Conservation (phyloP, 2,113 vertebrate genomes). For the Rousettus leschenaultii region DNA sequence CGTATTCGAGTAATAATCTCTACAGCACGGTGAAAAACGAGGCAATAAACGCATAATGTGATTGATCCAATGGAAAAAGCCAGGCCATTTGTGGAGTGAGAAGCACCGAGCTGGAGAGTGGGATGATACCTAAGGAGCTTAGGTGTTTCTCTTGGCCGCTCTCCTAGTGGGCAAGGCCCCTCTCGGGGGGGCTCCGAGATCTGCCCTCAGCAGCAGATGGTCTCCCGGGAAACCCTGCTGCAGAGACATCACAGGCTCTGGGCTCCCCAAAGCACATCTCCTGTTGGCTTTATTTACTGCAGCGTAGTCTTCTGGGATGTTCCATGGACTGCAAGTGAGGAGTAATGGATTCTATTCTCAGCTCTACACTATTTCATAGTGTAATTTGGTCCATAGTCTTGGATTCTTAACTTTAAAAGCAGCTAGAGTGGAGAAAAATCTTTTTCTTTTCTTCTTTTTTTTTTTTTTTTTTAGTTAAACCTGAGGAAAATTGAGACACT, state of each 20-base stretch:
- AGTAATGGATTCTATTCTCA: not conserved
- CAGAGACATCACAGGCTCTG: not conserved
- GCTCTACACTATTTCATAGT: not conserved
- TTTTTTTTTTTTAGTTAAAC: not conserved
- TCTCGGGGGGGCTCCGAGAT: not conserved
- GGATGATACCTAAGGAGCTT: conserved; percentile 17
- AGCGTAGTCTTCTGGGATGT: not conserved
- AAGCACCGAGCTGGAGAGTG: conserved; percentile 31
- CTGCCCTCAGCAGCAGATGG: not conserved
- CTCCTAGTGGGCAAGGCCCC: rapidly evolving
- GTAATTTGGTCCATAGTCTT: not conserved
- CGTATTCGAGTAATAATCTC: conserved; percentile 72
- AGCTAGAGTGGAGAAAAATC: not conserved
- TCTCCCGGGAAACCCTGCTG: not conserved
- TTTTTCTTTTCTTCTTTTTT: not conserved
- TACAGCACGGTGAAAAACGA: conserved; percentile 75
- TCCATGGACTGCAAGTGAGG: not conserved
- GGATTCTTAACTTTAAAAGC: not conserved
- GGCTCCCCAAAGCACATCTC: not conserved
- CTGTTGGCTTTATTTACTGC: not conserved
- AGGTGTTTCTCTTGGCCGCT: conserved; percentile 43
- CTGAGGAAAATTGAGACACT: not conserved
- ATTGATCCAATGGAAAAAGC: conserved; percentile 79
- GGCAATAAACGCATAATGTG: conserved; percentile 77
- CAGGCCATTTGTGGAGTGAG: conserved; percentile 34